Percentiles rank a stretch among this genome's conserved stretches.
These are phyloP conservation scores for Drosophila peninsularis DNA, from an alignment of 2,888 invertebrate genomes.

Conservation along the genomic window DNA sequence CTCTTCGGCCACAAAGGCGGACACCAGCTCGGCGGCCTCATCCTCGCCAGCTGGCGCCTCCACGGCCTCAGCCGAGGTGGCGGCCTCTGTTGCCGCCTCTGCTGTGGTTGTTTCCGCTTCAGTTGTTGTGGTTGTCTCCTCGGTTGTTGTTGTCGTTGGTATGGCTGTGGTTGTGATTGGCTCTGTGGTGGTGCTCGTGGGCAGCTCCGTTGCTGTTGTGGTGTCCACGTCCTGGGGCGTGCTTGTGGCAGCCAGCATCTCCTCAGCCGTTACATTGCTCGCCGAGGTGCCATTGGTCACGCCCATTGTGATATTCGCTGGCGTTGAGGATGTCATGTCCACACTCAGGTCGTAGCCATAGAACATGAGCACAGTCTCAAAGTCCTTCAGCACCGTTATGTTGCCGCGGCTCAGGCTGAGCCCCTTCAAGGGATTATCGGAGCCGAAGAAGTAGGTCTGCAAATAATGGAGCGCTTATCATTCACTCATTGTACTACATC, in stretches of 20 bases:
- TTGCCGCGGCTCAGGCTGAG: constrained; percentile 92
- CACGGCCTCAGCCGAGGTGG: constrained; percentile 54
- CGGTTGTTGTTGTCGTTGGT: constrained; percentile 18
- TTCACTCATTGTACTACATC: neutral
- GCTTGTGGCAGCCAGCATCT: constrained; percentile 52
- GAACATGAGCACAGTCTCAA: constrained; percentile 90
- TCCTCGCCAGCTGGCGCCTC: constrained; percentile 58
- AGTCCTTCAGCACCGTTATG: constrained; percentile 90
- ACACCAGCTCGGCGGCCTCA: constrained; percentile 78
- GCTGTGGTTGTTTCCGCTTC: constrained; percentile 44
- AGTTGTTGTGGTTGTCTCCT: constrained; percentile 62
- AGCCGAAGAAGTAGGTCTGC: constrained; percentile 93
- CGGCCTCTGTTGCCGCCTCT: constrained; percentile 48
- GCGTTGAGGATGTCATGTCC: constrained; percentile 80
- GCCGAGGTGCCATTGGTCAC: no score
- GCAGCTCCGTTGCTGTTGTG: constrained; percentile 28
- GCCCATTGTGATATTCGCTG: constrained; percentile 44
- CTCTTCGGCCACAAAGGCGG: constrained; percentile 75
- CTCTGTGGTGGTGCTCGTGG: constrained; percentile 21
- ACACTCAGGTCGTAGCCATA: constrained; percentile 91
- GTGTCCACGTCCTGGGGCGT: constrained; percentile 38
- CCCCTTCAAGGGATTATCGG: constrained; percentile 93
- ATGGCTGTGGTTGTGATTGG: constrained; percentile 16
- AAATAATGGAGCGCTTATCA: constrained; percentile 42
- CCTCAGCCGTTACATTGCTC: constrained; percentile 40